These are phyloP conservation scores for Notothenia coriiceps DNA, from an alignment of 2,113 vertebrate species.

Conservation along the genomic window DNA sequence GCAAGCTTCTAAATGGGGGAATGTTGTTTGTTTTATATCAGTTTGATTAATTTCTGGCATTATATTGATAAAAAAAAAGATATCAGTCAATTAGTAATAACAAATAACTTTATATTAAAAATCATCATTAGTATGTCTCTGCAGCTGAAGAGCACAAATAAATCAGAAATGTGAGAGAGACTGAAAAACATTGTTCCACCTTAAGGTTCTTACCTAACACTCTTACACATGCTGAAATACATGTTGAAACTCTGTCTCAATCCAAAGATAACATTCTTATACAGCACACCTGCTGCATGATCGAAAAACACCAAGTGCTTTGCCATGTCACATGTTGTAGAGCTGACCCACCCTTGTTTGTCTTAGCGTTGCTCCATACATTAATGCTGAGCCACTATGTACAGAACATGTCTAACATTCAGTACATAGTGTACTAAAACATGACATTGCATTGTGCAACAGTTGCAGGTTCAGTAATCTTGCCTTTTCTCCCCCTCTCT, in stretches of 20 bases:
- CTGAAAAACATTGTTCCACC: not conserved
- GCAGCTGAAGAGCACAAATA: not conserved
- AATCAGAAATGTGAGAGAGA: not conserved
- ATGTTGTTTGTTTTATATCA: no score
- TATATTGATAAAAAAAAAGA: not conserved
- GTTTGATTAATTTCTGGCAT: not conserved
- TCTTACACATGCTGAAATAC: not conserved
- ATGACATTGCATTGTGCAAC: conserved; percentile 2
- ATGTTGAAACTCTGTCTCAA: not conserved
- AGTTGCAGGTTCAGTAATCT: conserved; percentile 3
- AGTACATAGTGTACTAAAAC: conserved; percentile 38
- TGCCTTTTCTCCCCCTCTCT: not conserved
- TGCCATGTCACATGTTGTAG: conserved; percentile 24
- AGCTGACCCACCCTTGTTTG: conserved; percentile 63
- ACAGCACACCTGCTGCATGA: conserved; percentile 3
- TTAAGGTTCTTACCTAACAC: not conserved
- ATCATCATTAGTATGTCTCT: not conserved
- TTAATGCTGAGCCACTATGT: conserved; percentile 5
- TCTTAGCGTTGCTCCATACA: conserved; percentile 24
- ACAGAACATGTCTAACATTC: not conserved
- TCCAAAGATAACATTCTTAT: conserved; percentile 6
- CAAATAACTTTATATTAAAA: no score
- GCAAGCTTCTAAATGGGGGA: no score
- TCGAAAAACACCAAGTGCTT: conserved; percentile 2
- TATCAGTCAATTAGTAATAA: not conserved